Percentiles rank a stretch among this genome's conserved stretches.
phyloP scores from a whole-genome alignment of 2,797 vertebrate genomes.

The Heterohyrax brucei region DNA sequence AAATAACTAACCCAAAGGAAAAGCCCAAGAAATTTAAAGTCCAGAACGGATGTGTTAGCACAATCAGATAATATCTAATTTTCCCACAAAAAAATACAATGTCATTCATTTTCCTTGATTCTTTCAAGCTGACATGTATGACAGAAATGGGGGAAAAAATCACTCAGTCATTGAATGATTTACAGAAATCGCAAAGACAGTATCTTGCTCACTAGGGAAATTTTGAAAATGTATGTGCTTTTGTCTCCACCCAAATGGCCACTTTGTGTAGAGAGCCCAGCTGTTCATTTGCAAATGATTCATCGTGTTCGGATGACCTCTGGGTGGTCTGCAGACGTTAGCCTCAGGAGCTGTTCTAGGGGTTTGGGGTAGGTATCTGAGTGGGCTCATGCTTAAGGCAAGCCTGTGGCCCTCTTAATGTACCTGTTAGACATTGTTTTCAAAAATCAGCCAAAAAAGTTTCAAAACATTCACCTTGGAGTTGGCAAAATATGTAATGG shows the following conservation, averaged over 20 bases:
- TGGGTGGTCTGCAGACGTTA: neutral
- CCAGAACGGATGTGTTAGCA: neutral
- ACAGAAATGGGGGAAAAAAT: neutral
- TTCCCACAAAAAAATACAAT: constrained; percentile 29
- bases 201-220: constrained; percentile 4
- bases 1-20: constrained; percentile 19
- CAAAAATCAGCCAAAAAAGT: constrained; percentile 80
- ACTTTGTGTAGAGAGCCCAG: constrained; percentile 56
- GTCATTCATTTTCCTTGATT: constrained; percentile 17
- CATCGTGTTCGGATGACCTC: constrained; percentile 49
- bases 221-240: constrained; percentile 21
- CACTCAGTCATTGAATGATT: neutral
- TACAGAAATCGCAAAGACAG: constrained; percentile 67
- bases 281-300: constrained; percentile 72
- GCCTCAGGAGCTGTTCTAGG: constrained; percentile 21
- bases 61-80: constrained; percentile 9
- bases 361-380: constrained; percentile 67
- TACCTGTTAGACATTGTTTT: constrained; percentile 67
- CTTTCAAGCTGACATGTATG: constrained; percentile 11
- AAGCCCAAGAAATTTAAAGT: constrained; percentile 38
- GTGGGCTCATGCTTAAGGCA: constrained; percentile 67
- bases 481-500: constrained; percentile 79
- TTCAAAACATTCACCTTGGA: constrained; percentile 75
- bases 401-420: constrained; percentile 39
- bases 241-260: neutral